Percentiles rank a stretch among this genome's conserved stretches.
Evolutionary conservation across 2,888 invertebrate genomes (phyloP).

Genomic region (Leptinotarsa peninsularis): DNA sequence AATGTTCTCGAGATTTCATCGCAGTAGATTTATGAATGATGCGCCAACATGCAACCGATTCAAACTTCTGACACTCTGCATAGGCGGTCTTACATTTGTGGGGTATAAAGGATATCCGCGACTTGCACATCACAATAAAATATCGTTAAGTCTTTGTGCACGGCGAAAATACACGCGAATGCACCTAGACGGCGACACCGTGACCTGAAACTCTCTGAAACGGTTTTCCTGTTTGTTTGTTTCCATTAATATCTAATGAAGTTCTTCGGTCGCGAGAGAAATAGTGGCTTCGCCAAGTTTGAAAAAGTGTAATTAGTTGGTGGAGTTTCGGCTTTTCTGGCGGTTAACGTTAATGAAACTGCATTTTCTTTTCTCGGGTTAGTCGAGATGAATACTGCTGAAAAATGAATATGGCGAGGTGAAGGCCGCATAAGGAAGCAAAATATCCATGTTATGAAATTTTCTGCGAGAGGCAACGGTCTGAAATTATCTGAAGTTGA

Average conservation of each 20-base stretch:
- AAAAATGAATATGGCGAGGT: slow-evolving; percentile 1
- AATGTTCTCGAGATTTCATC: neutral
- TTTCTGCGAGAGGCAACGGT: neutral
- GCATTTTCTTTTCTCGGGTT: slow-evolving; percentile 10
- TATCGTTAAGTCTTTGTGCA: slow-evolving; percentile 11
- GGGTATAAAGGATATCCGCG: neutral
- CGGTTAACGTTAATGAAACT: slow-evolving; percentile 15
- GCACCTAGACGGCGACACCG: slow-evolving; percentile 6
- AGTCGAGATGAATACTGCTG: neutral
- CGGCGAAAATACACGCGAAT: slow-evolving; percentile 14
- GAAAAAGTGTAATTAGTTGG: slow-evolving; percentile 16
- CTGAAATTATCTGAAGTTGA: neutral
- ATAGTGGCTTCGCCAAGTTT: neutral
- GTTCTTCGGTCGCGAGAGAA: slow-evolving; percentile 5
- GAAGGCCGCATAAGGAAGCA: neutral
- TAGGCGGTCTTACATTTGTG: neutral
- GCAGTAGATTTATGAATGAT: neutral
- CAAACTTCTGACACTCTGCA: neutral
- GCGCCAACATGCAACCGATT: neutral
- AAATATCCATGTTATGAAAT: neutral
- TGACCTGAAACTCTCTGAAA: slow-evolving; percentile 8
- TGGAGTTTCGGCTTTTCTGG: neutral
- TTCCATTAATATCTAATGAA: slow-evolving; percentile 15
- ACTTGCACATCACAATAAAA: neutral
- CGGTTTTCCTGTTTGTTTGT: slow-evolving; percentile 17